Percentiles rank a stretch among this genome's conserved stretches.
Evolutionary conservation across 2,113 vertebrate species (phyloP).

Genomic region (Brachypodius melanocephalos): DNA sequence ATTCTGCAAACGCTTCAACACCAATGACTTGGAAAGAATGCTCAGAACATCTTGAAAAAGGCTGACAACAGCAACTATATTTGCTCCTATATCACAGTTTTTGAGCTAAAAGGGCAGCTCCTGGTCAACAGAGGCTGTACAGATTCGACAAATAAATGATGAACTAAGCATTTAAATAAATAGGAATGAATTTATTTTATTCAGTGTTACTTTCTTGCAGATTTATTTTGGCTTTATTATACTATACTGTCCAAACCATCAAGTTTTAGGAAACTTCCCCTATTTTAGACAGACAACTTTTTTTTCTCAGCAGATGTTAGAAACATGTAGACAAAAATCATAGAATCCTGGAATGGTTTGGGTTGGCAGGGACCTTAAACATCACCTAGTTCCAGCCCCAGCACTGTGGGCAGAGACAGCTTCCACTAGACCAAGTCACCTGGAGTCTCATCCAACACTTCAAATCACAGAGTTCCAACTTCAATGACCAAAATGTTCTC

Average conservation of each 20-base stretch:
- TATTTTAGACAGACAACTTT: background rate
- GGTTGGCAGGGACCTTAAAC: background rate
- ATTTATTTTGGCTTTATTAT: background rate
- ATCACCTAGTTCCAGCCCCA: background rate
- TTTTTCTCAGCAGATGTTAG: background rate
- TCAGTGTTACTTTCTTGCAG: background rate
- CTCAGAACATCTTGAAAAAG: background rate
- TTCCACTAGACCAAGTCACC: background rate
- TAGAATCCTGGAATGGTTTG: background rate
- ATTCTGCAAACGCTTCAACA: background rate
- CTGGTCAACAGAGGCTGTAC: background rate
- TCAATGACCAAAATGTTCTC: background rate
- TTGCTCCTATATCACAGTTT: background rate
- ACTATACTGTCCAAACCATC: background rate
- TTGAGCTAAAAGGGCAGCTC: background rate
- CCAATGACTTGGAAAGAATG: background rate
- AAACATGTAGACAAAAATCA: background rate
- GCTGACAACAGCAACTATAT: background rate
- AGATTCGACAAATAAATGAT: background rate
- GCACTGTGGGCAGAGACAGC: background rate
- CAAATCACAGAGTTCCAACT: background rate
- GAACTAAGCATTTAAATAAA: background rate
- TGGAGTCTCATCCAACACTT: background rate
- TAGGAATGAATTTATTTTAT: background rate
- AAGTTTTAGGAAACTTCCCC: background rate